Evolutionary conservation across 2,888 invertebrate genomes (phyloP).

Genomic region (Magallana nippona): DNA sequence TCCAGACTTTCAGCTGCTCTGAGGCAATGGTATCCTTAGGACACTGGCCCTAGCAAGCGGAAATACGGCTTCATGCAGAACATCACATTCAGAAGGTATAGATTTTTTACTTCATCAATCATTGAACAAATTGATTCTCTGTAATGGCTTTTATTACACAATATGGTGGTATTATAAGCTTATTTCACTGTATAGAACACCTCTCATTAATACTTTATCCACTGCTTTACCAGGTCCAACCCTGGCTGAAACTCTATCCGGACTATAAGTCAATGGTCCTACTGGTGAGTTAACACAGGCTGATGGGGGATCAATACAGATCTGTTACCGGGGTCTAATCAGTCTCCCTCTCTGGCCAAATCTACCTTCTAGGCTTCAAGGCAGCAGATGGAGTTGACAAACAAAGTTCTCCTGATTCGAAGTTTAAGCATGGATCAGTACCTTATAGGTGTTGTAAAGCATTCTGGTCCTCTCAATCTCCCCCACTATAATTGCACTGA

Average conservation of each 20-base stretch:
- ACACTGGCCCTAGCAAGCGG: background rate
- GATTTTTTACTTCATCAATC: constrained; percentile 21
- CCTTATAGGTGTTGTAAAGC: background rate
- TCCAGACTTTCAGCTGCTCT: background rate
- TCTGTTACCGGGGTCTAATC: constrained; percentile 5
- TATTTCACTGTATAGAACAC: constrained; percentile 18
- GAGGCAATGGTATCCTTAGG: background rate
- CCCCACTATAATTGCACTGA: background rate
- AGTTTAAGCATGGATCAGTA: background rate
- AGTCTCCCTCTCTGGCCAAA: background rate
- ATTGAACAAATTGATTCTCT: constrained; percentile 20
- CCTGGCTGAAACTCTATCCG: background rate
- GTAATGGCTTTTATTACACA: constrained; percentile 33
- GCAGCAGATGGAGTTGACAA: constrained; percentile 13
- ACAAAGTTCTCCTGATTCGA: background rate
- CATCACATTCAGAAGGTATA: background rate
- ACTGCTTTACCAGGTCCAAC: background rate
- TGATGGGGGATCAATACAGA: constrained; percentile 6
- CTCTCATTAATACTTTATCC: constrained; percentile 32
- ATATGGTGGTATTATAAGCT: background rate
- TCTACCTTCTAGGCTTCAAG: background rate
- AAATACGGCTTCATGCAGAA: background rate
- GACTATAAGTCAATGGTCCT: background rate
- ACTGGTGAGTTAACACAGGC: background rate
- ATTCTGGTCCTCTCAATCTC: background rate